Evolutionary conservation across 2,797 vertebrate species (phyloP).

Genomic region (Apodemus agrarius): DNA sequence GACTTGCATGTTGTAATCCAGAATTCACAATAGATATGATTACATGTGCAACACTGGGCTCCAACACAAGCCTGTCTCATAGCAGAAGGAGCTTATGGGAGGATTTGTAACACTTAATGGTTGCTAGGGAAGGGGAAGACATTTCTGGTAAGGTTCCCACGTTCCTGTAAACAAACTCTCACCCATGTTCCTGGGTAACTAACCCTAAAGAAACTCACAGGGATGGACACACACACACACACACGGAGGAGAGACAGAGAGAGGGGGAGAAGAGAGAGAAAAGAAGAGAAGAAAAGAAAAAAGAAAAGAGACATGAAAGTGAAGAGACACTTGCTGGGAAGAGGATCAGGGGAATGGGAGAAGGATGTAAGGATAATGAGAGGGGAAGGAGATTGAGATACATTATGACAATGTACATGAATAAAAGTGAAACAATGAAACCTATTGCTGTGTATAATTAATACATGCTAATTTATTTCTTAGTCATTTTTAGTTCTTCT

Average conservation of each 20-base stretch:
- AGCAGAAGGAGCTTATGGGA: neutral
- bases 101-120: neutral
- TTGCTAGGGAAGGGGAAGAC: neutral
- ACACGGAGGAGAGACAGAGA: neutral
- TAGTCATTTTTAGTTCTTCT: neutral
- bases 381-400: neutral
- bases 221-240: neutral
- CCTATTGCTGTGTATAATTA: neutral
- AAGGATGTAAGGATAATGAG: neutral
- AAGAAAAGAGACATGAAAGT: neutral
- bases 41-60: neutral
- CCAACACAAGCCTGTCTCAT: neutral
- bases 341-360: neutral
- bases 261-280: neutral
- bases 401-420: neutral
- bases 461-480: neutral
- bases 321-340: neutral
- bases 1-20: neutral
- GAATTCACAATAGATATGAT: neutral
- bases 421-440: neutral
- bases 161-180: constrained; percentile 9
- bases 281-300: too few species aligned
- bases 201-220: neutral
- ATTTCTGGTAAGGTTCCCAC: neutral
- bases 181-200: neutral